Base-by-base conservation (phyloP, 1,140 invertebrate genomes). In the Ylistrum balloti region DNA sequence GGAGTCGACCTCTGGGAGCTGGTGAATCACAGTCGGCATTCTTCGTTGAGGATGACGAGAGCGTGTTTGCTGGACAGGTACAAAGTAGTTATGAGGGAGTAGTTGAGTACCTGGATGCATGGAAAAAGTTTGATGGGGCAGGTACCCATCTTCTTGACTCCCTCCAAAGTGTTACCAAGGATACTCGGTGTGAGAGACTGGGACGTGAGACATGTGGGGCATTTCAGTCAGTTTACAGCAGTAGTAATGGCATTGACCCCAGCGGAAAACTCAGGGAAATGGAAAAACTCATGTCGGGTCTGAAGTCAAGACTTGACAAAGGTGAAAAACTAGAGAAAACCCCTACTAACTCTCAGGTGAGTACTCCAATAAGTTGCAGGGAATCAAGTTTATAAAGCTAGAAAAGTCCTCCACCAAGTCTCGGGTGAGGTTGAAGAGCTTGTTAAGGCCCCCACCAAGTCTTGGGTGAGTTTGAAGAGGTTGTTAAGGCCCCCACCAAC, bases 61-160 rank as follows among this genome's bases (percentile, higher is more conserved):
- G 33, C 13, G 56, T 87, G 10, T 90, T 92, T 28, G 87, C 45
- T 35, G 87, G 88, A 32, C 88, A 93, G 33, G 89, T 93, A 32
- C 88, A 91, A 86, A 92, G 91, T 35, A 89, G 92, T 34, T 92
- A 91, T 87, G 90, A 93, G 45, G 90, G 93, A 20, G 86, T 95
- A 0, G 90, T 91, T 33, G 92, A 93, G 86, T 94, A 93, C 48
- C 91, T 93, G 17, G 90, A 92, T 74, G 93, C 92, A 28, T 91
- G 94, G 91, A 93, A 90, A 85, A 93, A 94, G 56, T 92, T 95
- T 93, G 94, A 95, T 91, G 93, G 92, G 89, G 93, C 93, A 88
- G 94, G 95, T 85, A 93, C 93, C 89, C 93, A 93, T 88, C 87
- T 94, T 35, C 91, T 93, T 3, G 91, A 95, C 35, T 91, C 93